phyloP scores from a whole-genome alignment of 2,113 vertebrate genomes.

The Nansenia antarctica region DNA sequence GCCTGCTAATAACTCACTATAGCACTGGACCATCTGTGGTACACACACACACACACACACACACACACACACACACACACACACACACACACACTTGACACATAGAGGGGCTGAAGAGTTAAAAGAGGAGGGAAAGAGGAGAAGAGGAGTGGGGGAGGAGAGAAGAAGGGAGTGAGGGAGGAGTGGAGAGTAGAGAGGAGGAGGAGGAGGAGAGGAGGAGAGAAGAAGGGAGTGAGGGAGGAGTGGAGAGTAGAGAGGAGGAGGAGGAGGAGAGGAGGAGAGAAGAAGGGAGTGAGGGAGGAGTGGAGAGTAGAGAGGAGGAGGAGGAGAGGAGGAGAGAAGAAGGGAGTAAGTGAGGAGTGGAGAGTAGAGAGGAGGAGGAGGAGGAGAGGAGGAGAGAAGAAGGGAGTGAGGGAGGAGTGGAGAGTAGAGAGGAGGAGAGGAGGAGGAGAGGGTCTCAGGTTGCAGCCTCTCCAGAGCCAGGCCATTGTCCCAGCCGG shows the following conservation, averaged over 20 bases:
- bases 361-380: conserved; percentile 6
- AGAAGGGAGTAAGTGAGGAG: no score
- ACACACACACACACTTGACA: not conserved
- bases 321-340: no score
- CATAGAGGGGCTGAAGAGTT: not conserved
- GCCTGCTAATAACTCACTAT: no score
- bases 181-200: conserved; percentile 5
- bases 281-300: conserved; percentile 7
- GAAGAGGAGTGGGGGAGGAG: not conserved
- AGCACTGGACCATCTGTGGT: not conserved
- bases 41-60: conserved; percentile 3
- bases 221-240: not conserved
- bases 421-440: conserved; percentile 40
- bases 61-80: conserved; percentile 5
- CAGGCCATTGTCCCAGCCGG: conserved; percentile 54
- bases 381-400: not conserved
- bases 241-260: no score
- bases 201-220: no score
- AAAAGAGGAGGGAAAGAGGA: no score
- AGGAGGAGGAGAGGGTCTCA: conserved; percentile 38
- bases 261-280: conserved; percentile 6
- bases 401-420: conserved; percentile 30
- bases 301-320: no score
- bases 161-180: conserved; percentile 7
- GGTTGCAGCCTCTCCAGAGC: conserved; percentile 31